Conservation (phyloP, 1,140 invertebrate genomes). For the Dinothrombium tinctorium region DNA sequence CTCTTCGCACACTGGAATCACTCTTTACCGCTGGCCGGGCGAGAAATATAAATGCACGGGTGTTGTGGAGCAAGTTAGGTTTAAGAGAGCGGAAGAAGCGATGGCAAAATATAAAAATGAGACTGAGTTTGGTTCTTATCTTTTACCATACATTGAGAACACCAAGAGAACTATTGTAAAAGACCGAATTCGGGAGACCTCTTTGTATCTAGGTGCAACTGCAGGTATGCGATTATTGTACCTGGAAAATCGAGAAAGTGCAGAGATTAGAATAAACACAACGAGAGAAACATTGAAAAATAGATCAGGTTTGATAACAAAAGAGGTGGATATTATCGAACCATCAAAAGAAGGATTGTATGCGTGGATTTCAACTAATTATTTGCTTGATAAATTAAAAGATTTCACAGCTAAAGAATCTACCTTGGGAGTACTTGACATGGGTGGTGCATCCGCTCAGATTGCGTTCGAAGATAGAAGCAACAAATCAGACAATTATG, state of each 20-base stretch:
- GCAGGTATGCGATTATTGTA: constrained; percentile 29
- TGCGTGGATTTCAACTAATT: constrained; percentile 22
- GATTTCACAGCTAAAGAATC: too few relatives aligned
- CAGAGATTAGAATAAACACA: constrained; percentile 14
- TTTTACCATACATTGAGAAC: not conserved
- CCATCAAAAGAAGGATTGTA: constrained; percentile 26
- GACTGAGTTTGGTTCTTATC: not conserved
- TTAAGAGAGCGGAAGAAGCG: constrained; percentile 13
- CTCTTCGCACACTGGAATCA: constrained; percentile 26
- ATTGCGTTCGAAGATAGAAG: constrained; percentile 21
- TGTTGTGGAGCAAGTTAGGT: constrained; percentile 20
- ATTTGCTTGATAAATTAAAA: not conserved
- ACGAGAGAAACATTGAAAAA: too few relatives aligned
- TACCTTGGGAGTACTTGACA: constrained; percentile 24
- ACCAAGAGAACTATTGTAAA: not conserved
- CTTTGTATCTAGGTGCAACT: constrained; percentile 28
- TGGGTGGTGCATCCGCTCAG: constrained; percentile 31
- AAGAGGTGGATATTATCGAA: constrained; percentile 13
- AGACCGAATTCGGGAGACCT: too few relatives aligned
- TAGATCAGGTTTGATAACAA: too few relatives aligned
- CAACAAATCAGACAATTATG: constrained; percentile 1
- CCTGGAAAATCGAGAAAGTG: constrained; percentile 11
- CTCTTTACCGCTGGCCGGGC: constrained; percentile 27
- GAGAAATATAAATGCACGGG: constrained; percentile 26
- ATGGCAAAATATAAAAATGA: not conserved